These are phyloP conservation scores for Cricetomys ansorgei DNA, from an alignment of 2,113 vertebrate genomes.

Conservation along the genomic window DNA sequence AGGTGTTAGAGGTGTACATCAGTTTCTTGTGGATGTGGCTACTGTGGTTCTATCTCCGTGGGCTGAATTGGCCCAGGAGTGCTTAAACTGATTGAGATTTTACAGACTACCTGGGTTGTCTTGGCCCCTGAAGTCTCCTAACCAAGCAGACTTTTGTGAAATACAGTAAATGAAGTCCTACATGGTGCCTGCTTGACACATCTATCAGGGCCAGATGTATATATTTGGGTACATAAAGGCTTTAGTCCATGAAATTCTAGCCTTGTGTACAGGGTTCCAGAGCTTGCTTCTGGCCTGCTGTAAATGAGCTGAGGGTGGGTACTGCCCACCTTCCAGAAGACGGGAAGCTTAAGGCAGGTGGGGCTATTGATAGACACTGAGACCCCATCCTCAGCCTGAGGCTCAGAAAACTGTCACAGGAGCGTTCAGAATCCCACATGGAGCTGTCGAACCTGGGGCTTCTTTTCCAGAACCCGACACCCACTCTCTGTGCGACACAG, in stretches of 20 bases:
- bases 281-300: not conserved
- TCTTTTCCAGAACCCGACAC: not conserved
- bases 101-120: rapidly evolving
- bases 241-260: not conserved
- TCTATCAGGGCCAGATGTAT: not conserved
- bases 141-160: not conserved
- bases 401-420: not conserved
- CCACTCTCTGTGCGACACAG: rapidly evolving
- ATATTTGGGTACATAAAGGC: not conserved
- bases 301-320: not conserved
- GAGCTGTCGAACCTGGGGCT: rapidly evolving
- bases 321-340: rapidly evolving
- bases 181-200: too few relatives aligned
- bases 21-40: not conserved
- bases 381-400: not conserved
- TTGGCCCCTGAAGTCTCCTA: not conserved
- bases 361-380: rapidly evolving
- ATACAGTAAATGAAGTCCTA: rapidly evolving
- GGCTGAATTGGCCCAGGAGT: not conserved
- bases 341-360: not conserved
- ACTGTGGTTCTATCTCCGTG: rapidly evolving
- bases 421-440: not conserved
- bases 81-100: rapidly evolving
- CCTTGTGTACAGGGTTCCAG: not conserved
- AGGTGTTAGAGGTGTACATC: not conserved